These are phyloP conservation scores for Synanceia verrucosa DNA, from an alignment of 2,797 vertebrate genomes.

Conservation along the genomic window DNA sequence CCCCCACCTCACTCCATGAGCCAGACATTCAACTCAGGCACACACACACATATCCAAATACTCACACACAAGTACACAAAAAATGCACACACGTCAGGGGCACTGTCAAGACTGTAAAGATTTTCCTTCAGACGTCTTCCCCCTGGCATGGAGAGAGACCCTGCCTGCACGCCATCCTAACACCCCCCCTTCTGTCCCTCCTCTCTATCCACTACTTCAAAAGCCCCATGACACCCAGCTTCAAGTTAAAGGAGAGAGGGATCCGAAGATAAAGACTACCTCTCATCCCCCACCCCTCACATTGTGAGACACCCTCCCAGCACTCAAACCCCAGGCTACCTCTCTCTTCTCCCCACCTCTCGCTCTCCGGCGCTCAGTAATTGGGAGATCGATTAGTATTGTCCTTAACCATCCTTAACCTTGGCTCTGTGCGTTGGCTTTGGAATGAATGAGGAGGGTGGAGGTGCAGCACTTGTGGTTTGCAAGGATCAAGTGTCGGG, in stretches of 20 bases:
- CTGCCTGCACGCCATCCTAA: conserved; percentile 45
- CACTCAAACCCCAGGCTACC: conserved; percentile 67
- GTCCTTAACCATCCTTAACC: conserved; percentile 80
- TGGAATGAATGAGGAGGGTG: conserved; percentile 52
- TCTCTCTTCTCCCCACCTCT: conserved; percentile 59
- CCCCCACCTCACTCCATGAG: conserved; percentile 77
- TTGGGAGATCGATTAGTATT: conserved; percentile 81
- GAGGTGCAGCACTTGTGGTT: conserved; percentile 43
- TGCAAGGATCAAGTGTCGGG: conserved; percentile 45
- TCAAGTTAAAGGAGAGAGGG: conserved; percentile 80
- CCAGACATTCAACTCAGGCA: conserved; percentile 60
- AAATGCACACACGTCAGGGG: conserved; percentile 59
- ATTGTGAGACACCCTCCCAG: conserved; percentile 64
- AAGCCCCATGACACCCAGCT: conserved; percentile 79
- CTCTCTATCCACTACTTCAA: conserved; percentile 82
- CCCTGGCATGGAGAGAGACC: conserved; percentile 79
- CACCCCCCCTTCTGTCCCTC: conserved; percentile 58
- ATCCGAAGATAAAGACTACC: conserved; percentile 74
- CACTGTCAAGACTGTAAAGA: conserved; percentile 82
- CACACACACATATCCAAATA: conserved; percentile 56
- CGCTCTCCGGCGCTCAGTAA: conserved; percentile 67
- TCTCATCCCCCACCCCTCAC: conserved; percentile 60
- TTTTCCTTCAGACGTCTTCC: conserved; percentile 83
- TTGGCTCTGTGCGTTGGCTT: conserved; percentile 55
- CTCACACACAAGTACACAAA: conserved; percentile 56